Evolutionary conservation across 1,140 invertebrate species (phyloP), one percentile per base, ranked within the genome.

Genomic region (Dendrolimus punctatus): DNA sequence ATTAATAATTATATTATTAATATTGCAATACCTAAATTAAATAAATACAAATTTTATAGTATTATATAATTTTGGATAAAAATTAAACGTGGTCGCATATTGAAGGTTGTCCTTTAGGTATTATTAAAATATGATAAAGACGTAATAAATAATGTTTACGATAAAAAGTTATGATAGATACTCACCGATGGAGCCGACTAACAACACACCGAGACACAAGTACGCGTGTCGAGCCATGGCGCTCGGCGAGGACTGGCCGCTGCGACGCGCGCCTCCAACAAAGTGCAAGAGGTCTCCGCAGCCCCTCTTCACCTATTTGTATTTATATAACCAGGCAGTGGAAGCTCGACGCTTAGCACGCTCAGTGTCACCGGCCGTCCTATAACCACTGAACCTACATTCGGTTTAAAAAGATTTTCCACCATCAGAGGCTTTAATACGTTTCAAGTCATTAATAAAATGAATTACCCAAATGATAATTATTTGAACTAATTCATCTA

Each of bases 301-400:
- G 79, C 82, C 82, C 82, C 82, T 85, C 82, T 85, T 83, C 77
- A 80, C 73, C 78, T 85, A 84, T 84, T 84, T 84, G 83, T 84
- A 84, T 85, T 85, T 85, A 85, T 85, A 85, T 85, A 85, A 85
- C 71, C 77, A 68, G 69, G 60, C 76, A 70, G 66, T 60, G 65
- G 58, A 60, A 57, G 62, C 55, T 71, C 66, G 58, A 70, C 68
- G 71, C 49, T 66, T 67, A 67, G 63, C 70, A 55, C 60, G 71
- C 62, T 63, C 46, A 66, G 57, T 69, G 51, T 73, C 71, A 68
- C 63, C 70, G 70, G 66, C 68, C 72, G 80, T 83, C 73, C 69
- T 80, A 68, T 76, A 69, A 71, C 64, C 66, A 71, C 73, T 70
- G 61, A 69, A 68, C 56, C 71, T 68, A 53, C 56, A 46, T 54